These are phyloP conservation scores for Herpailurus yagouaroundi DNA, from an alignment of 2,113 vertebrate genomes.

Conservation along the genomic window DNA sequence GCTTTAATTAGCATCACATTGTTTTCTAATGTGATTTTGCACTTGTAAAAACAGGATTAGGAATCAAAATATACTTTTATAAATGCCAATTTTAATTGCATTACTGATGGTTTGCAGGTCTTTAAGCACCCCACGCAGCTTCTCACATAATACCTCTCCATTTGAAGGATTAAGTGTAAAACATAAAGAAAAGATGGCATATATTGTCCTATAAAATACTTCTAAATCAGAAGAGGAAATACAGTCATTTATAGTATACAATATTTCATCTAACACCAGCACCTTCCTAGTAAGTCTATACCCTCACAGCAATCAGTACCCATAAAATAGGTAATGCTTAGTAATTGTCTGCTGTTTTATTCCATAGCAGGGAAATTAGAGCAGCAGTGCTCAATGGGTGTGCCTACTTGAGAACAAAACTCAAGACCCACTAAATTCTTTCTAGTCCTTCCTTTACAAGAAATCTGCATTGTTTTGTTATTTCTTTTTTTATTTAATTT, in stretches of 20 bases:
- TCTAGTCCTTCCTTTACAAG: background rate
- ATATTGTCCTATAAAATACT: constrained; percentile 38
- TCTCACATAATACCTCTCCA: constrained; percentile 51
- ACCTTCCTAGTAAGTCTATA: background rate
- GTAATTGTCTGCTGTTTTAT: constrained; percentile 24
- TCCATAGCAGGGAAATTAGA: background rate
- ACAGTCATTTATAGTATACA: background rate
- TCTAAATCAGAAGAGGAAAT: constrained; percentile 58
- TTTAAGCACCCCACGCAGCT: constrained; percentile 43
- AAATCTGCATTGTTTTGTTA: background rate
- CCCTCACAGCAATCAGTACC: background rate
- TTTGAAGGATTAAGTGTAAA: constrained; percentile 49
- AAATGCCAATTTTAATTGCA: constrained; percentile 74
- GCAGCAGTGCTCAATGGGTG: background rate
- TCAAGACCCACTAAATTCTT: background rate
- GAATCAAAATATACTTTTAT: constrained; percentile 72
- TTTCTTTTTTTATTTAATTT: background rate
- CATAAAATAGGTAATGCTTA: background rate
- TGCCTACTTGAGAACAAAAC: background rate
- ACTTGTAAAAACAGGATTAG: constrained; percentile 73
- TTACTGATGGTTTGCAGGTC: constrained; percentile 63
- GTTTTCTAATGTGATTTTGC: constrained; percentile 74
- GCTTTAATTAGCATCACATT: constrained; percentile 78
- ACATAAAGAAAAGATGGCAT: constrained; percentile 53
- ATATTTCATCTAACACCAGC: constrained; percentile 47